Evolutionary conservation across 2,888 invertebrate genomes (phyloP), one percentile per base, ranked within the genome.

Genomic region (Stenurella melanura): DNA sequence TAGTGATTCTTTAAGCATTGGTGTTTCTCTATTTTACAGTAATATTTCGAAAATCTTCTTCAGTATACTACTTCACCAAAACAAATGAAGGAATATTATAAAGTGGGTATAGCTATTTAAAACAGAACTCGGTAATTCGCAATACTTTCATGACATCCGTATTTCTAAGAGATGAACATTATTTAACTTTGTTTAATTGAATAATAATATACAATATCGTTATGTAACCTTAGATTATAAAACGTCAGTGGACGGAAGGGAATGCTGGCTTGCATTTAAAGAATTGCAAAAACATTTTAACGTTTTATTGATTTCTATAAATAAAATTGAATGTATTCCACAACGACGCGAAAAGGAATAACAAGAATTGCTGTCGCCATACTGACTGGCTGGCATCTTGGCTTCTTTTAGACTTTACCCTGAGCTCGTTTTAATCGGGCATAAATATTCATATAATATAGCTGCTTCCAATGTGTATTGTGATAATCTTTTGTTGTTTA

Each of bases 361-460:
- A 67, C 54, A 68, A 68, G 50, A 68, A 56, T 21, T 26, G 19
- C 15, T 54, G 67, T 68, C 67, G 67, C 67, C 67, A 68, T 68
- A 68, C 67, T 50, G 67, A 56, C 67, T 68, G 30, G 67, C 30
- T 68, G 50, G 67, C 67, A 68, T 54, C 50, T 54, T 18, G 66
- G 54, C 12, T 56, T 15, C 26, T 56, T 54, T 54, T 26, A 68
- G 67, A 68, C 67, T 68, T 50, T 68, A 56, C 21, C n/a, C 67
- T 54, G 54, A 68, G n/a, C 67, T 68, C 21, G 50, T 38, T 50
- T 66, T 15, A 66, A 66, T 63, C 34, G 18, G 12, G 18, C 17
- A 63, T 63, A 63, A 63, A 63, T 63, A 63, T 34, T 34, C 34
- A 63, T 63, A 10, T 34, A 30, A 63, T 63, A 34, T n/a, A 34